Percentiles rank a stretch among this genome's conserved stretches.
These are phyloP conservation scores for Acanthis flammea DNA, from an alignment of 2,797 vertebrate species.

Conservation along the genomic window DNA sequence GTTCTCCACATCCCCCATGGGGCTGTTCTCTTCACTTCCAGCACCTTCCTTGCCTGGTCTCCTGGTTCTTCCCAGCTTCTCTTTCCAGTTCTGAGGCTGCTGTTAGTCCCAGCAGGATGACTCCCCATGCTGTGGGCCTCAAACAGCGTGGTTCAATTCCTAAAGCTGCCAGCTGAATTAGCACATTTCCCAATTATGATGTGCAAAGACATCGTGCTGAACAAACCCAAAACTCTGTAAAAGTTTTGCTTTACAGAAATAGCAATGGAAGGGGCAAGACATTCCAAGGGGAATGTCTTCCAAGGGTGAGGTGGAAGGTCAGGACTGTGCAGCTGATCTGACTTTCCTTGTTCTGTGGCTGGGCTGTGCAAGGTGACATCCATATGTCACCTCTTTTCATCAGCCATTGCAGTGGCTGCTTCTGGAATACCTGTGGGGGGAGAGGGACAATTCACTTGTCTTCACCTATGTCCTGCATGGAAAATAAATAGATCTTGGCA, in stretches of 20 bases:
- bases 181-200: constrained; percentile 50
- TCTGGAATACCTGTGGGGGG: not conserved
- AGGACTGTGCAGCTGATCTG: not conserved
- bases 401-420: not conserved
- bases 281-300: too few species aligned
- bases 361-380: not conserved
- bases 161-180: not conserved
- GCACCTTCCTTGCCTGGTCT: not conserved
- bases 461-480: not conserved
- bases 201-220: not conserved
- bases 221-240: not conserved
- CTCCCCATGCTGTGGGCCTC: not conserved
- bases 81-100: not conserved
- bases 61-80: not conserved
- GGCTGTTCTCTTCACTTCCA: not conserved
- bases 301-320: not conserved
- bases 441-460: not conserved
- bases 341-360: not conserved
- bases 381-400: not conserved
- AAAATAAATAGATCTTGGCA: not conserved
- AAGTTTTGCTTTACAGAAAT: not conserved
- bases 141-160: not conserved
- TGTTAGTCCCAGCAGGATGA: not conserved
- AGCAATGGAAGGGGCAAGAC: not conserved
- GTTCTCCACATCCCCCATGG: not conserved